Evolutionary conservation across 2,888 invertebrate genomes (phyloP), one percentile per base, ranked within the genome.

Genomic region (Therioaphis trifolii): DNA sequence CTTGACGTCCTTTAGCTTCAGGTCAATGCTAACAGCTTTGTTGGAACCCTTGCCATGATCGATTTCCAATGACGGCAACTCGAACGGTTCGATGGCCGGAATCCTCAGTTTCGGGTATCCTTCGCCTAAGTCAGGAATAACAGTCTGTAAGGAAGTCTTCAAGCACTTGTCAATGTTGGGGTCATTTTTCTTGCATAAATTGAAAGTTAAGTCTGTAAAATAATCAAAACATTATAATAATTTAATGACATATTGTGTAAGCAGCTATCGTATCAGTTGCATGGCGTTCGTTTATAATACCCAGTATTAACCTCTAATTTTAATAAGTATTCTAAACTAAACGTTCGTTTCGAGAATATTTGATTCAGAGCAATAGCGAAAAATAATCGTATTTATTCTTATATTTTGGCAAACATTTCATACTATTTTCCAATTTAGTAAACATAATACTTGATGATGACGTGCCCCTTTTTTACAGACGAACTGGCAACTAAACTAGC

Each of bases 81-180:
- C 76, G 71, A 86, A 85, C 1, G 86, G 86, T 76, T 86, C 86
- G 58, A 86, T 84, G 46, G 86, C 77, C 21, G 85, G 84, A 49
- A 86, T 75, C 66, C 86, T 84, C 27, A 84, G 76, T 80, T 85
- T 85, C 4, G 85, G 84, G 49, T 85, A 84, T 68, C 86, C 86
- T 84, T 86, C 85, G 61, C 76, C 84, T 21, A 86, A 66, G 18
- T 85, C 79, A 0, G 85, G 86, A 46, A 86, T 84, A 3, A 85
- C 85, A 21, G 43, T 43, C 77, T 86, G 85, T n/a, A 86, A 24
- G 4, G 86, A 84, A 18, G 84, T 84, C 46, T 66, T 84, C 58
- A 86, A 75, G 68, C 86, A 86, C 52, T 85, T 85, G 43, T 84
- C 66, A 27, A 86, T 78, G 46, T 85, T 78, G 12, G 86, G 85